Evolutionary conservation across 2,888 invertebrate species (phyloP), one percentile per base, ranked within the genome.

Genomic region (Anoncus sp.): DNA sequence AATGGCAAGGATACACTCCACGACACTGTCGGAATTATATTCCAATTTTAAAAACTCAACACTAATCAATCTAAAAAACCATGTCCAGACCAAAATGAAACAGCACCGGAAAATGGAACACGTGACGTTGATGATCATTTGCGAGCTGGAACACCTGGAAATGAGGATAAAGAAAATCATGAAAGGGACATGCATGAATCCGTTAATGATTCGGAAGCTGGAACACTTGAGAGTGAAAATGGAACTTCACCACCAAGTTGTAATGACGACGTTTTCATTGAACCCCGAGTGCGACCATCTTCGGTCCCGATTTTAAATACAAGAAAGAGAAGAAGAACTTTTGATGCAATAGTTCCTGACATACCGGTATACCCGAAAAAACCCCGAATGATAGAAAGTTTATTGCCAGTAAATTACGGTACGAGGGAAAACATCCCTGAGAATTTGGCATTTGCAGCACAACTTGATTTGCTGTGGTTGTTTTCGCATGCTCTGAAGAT

Each of bases 1-100:
- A 77, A 20, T 16, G 84, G 85, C 6, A 86, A 85, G 74, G 81
- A 85, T 40, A 86, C 84, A 0, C 62, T 86, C 1, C 82, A 85
- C 31, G 31, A 31, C 31, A 31, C 31, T 31, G 31, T 5, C 31
- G 31, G 7, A 43, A 85, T 86, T 31, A 85, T 81, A 0, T 84
- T 85, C 1, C 83, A 85, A 3, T 84, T 85, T 31, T 3, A 31
- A 31, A 7, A 31, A 31, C 31, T 7, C 31, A 31, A 7, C 31
- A 31, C 7, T 31, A 7, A 31, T 24, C 69, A 85, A 57, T 84
- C 73, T 72, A 84, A 84, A 75, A 63, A 79, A 71, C 14, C 63
- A 62, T 31, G 20, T 38, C 27, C 20, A 51, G 20, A 16, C 35
- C 31, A 49, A 7, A 31, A 31, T 31, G 31, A 24, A n/a, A 55